A percentile compares a stretch with the other conserved stretches of the same genome.
phyloP scores from a whole-genome alignment of 1,140 invertebrate genomes.

The Oscheius sp. region DNA sequence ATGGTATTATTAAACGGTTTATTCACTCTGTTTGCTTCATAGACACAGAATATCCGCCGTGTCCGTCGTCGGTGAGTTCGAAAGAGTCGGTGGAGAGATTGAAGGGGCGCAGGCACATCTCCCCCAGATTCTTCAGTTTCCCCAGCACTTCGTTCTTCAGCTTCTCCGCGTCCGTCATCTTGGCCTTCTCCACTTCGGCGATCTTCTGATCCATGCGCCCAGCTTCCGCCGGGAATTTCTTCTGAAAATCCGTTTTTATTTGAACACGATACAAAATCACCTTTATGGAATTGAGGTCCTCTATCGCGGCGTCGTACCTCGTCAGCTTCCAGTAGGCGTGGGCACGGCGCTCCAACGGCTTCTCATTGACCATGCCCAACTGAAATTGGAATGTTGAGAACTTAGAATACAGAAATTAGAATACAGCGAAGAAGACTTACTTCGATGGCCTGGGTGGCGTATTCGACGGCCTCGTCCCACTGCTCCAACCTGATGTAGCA shows the following conservation, averaged over 20 bases:
- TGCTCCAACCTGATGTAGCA: constrained; percentile 74
- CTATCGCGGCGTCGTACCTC: constrained; percentile 82
- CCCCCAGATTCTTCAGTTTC: constrained; percentile 89
- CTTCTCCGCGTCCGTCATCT: constrained; percentile 86
- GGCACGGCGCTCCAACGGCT: constrained; percentile 43
- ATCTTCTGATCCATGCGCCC: constrained; percentile 12
- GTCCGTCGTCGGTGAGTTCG: constrained; percentile 81
- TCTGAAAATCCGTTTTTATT: constrained; percentile 1
- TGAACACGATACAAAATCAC: constrained; percentile 18
- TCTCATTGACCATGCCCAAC: constrained; percentile 25
- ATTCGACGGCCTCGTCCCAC: constrained; percentile 72
- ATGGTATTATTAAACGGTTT: too few relatives aligned
- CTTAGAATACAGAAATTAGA: too few relatives aligned
- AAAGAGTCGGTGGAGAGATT: constrained; percentile 95
- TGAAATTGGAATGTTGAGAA: background rate
- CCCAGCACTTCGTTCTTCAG: constrained; percentile 90
- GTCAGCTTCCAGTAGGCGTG: constrained; percentile 63
- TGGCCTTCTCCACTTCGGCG: constrained; percentile 74
- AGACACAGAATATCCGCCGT: constrained; percentile 88
- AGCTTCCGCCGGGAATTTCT: constrained; percentile 10
- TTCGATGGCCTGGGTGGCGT: constrained; percentile 58
- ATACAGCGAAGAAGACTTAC: background rate
- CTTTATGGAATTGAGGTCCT: constrained; percentile 65
- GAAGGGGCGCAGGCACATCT: constrained; percentile 88
- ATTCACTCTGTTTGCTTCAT: constrained; percentile 68